Base-by-base conservation (phyloP, 2,113 vertebrate species). In the Pandion haliaetus region DNA sequence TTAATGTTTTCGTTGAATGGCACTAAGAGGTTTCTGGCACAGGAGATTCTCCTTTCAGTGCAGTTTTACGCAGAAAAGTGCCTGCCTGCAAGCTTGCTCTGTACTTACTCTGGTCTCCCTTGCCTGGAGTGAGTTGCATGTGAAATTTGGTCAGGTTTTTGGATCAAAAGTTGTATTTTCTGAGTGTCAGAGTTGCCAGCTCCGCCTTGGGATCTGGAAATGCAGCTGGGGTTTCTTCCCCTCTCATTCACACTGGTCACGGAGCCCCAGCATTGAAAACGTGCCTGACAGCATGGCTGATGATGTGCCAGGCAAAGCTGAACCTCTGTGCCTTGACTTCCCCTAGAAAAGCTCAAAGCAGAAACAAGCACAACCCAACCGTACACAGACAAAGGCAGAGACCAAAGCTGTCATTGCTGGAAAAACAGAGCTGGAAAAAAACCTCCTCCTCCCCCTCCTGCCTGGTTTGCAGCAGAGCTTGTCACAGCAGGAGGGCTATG, bases 201-300 rank as follows among this genome's bases (percentile, higher is more conserved):
- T 94, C n/a, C 32, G 72, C 34, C 38, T 12, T n/a, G 49, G 71
- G 23, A 3, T n/a, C 42, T 79, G 59, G 55, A 69, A 47, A 34
- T 16, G 58, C 70, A 63, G 77, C 47, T 24, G 38, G 40, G 38
- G 32, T 34, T 58, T 52, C 66, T 67, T 55, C 14, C 20, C 8
- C 24, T 62, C 59, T 28, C 7, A 2, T 52, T 65, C 4, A 2
- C 17, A 2, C 55, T 1, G 1, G 15, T 47, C 32, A 10, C 0
- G 2, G 38, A 73, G 59, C 19, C 23, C 16, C 9, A 1, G 50
- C 3, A 0, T 26, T n/a, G 34, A 34, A 61, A 70, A 65, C 1
- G 2, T 47, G 36, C 18, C 38, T 42, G 62, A 8, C n/a, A 40
- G 61, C 1, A 0, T 58, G 71, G n/a, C 21, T 36, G 71, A 8